phyloP scores from a whole-genome alignment of 1,140 invertebrate genomes.

The Euwallacea fornicatus region DNA sequence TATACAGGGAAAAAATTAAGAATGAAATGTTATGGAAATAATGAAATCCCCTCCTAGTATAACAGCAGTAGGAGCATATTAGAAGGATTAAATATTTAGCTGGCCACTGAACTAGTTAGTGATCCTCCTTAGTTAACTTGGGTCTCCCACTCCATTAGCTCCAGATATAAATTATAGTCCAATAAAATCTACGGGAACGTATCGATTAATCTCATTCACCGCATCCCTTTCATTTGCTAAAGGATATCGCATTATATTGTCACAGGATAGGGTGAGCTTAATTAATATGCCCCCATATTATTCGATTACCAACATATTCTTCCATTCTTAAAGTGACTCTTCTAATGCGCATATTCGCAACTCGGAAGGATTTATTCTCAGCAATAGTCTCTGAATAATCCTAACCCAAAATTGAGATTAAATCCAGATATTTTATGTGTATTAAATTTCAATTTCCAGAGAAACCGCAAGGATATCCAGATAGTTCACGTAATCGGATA shows the following conservation, averaged over 20 bases:
- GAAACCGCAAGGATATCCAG: conserved; percentile 3
- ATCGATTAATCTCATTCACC: conserved; percentile 23
- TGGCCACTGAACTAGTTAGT: no score
- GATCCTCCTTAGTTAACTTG: conserved; percentile 23
- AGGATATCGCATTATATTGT: no score
- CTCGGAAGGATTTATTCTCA: background rate
- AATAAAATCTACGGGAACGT: conserved; percentile 23
- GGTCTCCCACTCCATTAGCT: conserved; percentile 30
- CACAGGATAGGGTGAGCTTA: no score
- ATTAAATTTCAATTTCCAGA: conserved; percentile 6
- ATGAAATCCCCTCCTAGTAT: no score
- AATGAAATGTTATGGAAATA: no score
- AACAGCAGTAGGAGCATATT: no score
- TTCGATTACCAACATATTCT: no score
- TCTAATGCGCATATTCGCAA: no score
- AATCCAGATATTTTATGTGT: conserved; percentile 4
- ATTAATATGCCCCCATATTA: no score
- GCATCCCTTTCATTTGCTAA: no score
- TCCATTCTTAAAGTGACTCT: no score
- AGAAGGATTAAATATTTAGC: no score
- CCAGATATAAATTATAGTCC: conserved; percentile 25
- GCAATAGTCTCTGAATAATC: background rate
- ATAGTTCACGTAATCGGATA: conserved; percentile 5
- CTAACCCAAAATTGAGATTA: background rate
- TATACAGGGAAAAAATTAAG: conserved; percentile 2